Base-by-base conservation (phyloP, 1,140 invertebrate species). In the Drosophila tristis region DNA sequence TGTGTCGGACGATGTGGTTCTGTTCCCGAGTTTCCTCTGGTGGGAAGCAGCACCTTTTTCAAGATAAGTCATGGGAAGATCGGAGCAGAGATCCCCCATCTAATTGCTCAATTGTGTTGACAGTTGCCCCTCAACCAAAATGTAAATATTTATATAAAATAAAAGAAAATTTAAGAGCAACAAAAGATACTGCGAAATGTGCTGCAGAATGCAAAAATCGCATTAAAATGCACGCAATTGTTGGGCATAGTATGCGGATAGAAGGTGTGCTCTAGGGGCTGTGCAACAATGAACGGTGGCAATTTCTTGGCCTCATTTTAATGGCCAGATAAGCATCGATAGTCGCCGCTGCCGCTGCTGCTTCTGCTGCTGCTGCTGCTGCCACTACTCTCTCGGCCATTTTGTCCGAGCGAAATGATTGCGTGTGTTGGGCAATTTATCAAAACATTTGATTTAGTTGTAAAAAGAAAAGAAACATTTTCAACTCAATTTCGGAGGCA, bases 361-460 rank as follows among this genome's bases (percentile, higher is more conserved):
- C 8, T 35, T 2, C 31, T 3, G 31, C 29, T 31, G 29, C 8
- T 2, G 2, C 20, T 20, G 20, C 20, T 20, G 20, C 20, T 20
- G 20, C 20, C 20, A 35, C 57, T 60, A 57, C 76, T 77, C 70
- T 74, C 44, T 64, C 65, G 74, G 79, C 78, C 82, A 89, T 87
- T 89, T 87, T 87, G 82, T 87, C 60, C 45, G 74, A 51, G 54
- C 71, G 79, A 73, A 67, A 68, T 74, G 79, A 62, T 87, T 84
- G 82, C 82, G 82, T 87, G 82, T 80, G 57, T 39, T 72, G 65
- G 66, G 84, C 54, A 77, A 87, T 87, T 87, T 87, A 87, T 87
- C 84, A 87, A 89, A 78, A 57, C 67, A 89, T 89, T 86, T 86
- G 82, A 86, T 86, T 86, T 86, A 86, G 82, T 86, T 86, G 82